phyloP scores from a whole-genome alignment of 2,888 invertebrate species.

The Stenodera caucasica region DNA sequence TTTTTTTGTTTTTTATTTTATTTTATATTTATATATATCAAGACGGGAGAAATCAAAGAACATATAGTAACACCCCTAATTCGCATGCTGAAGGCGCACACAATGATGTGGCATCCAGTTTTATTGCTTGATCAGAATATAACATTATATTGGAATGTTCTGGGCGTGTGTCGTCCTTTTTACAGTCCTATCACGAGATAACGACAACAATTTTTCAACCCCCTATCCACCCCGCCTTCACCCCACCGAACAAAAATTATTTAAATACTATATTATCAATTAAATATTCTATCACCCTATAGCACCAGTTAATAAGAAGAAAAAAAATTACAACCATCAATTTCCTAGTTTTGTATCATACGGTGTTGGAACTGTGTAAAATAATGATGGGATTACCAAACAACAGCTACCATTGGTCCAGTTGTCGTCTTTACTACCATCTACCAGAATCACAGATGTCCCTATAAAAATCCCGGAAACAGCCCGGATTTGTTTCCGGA shows the following conservation, averaged over 20 bases:
- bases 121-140: constrained; percentile 57
- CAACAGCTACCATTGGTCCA: constrained; percentile 51
- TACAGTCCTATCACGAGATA: constrained; percentile 26
- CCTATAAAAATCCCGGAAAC: constrained; percentile 51
- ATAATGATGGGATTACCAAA: constrained; percentile 41
- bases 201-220: constrained; percentile 19
- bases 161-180: constrained; percentile 33
- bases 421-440: constrained; percentile 43
- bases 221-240: too few relatives aligned
- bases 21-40: constrained; percentile 36
- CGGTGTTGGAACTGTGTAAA: constrained; percentile 19
- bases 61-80: constrained; percentile 50
- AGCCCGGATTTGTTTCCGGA: constrained; percentile 50
- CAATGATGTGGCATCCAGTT: constrained; percentile 55
- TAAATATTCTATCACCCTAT: too few relatives aligned
- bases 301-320: too few relatives aligned
- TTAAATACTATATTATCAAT: too few relatives aligned
- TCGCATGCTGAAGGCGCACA: constrained; percentile 52
- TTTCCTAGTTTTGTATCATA: too few relatives aligned
- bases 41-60: constrained; percentile 48
- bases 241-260: too few relatives aligned
- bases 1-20: too few relatives aligned
- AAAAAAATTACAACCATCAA: too few relatives aligned
- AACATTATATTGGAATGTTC: constrained; percentile 47
- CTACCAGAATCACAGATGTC: constrained; percentile 52